A percentile compares a stretch with the other conserved stretches of the same genome.
Evolutionary conservation across 2,797 vertebrate species (phyloP).

Genomic region (Acanthurus tractus): DNA sequence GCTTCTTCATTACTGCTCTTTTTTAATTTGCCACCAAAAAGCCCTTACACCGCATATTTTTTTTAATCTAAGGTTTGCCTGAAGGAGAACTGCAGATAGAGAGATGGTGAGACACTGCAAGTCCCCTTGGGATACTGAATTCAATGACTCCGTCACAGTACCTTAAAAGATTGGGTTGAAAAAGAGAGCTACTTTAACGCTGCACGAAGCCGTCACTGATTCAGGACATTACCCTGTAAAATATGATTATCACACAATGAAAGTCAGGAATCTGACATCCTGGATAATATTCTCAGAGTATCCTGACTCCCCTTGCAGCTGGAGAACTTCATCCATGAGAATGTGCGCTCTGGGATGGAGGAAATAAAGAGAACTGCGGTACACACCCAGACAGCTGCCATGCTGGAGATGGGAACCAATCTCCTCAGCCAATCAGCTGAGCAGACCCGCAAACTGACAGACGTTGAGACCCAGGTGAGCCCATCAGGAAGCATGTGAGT

Average conservation of each 20-base stretch:
- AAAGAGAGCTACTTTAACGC: slow-evolving; percentile 26
- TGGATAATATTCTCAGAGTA: slow-evolving; percentile 22
- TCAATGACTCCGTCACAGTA: slow-evolving; percentile 28
- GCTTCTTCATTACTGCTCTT: slow-evolving; percentile 13
- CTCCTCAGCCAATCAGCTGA: slow-evolving; percentile 87
- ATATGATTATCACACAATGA: slow-evolving; percentile 22
- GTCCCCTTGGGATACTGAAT: slow-evolving; percentile 1
- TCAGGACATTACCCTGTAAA: slow-evolving; percentile 13
- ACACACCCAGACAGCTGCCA: slow-evolving; percentile 86
- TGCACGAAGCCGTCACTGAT: slow-evolving; percentile 24
- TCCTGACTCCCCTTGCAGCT: slow-evolving; percentile 74
- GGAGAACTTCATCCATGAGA: slow-evolving; percentile 88
- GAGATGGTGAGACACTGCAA: slow-evolving; percentile 9
- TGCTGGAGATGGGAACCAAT: slow-evolving; percentile 87
- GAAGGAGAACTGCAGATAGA: slow-evolving; percentile 24
- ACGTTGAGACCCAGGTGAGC: slow-evolving; percentile 87
- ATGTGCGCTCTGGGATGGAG: slow-evolving; percentile 82
- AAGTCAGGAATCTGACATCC: slow-evolving; percentile 8
- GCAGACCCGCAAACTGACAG: slow-evolving; percentile 87
- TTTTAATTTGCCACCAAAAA: slow-evolving; percentile 41
- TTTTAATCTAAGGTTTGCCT: slow-evolving; percentile 36
- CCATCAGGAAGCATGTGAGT: neutral
- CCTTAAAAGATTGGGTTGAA: slow-evolving; percentile 27
- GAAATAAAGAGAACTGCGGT: slow-evolving; percentile 81
- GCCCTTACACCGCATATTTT: slow-evolving; percentile 11